A percentile compares a stretch with the other conserved stretches of the same genome.
Conservation (phyloP, 2,113 vertebrate species). For the Uria lomvia region DNA sequence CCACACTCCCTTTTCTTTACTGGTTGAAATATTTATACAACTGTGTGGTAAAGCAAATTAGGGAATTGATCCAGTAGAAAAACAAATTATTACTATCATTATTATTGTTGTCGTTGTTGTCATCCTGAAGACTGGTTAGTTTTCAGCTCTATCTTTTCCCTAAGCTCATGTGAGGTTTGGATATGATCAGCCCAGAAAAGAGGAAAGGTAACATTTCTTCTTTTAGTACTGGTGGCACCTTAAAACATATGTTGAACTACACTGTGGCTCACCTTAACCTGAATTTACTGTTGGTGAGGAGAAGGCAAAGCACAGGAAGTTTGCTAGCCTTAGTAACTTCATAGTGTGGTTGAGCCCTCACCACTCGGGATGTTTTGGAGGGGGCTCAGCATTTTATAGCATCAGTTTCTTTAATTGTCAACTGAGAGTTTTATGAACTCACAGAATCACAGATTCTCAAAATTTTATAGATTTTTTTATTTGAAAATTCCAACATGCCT, state of each 20-base stretch:
- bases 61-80: neutral
- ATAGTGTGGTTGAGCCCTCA: neutral
- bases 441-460: neutral
- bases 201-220: neutral
- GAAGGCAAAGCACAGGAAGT: neutral
- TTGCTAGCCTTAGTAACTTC: neutral
- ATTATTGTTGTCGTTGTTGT: accelerated
- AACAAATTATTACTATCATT: neutral
- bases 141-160: neutral
- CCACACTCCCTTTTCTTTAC: neutral
- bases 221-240: neutral
- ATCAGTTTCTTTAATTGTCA: neutral
- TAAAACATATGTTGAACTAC: neutral
- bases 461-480: neutral
- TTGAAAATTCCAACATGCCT: neutral
- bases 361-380: neutral
- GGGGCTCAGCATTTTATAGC: neutral
- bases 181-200: neutral
- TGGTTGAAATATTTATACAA: neutral
- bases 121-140: neutral
- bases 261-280: neutral
- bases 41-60: neutral
- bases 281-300: neutral
- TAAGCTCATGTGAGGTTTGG: neutral
- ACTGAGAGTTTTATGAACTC: neutral